Evolutionary conservation across 2,888 invertebrate species (phyloP).

Genomic region (Ellobium chinense): DNA sequence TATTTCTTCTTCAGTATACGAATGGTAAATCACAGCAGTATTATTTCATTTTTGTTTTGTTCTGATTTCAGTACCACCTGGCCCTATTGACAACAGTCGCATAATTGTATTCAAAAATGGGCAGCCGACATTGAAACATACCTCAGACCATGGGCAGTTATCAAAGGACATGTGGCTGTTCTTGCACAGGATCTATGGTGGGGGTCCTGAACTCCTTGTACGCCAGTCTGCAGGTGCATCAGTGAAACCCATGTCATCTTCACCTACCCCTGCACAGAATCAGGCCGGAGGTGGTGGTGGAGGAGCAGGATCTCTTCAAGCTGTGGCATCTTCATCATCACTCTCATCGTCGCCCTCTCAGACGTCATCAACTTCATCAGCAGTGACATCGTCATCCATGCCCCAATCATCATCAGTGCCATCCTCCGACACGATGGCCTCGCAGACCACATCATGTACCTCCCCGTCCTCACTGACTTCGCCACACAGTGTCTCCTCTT

Average conservation of each 20-base stretch:
- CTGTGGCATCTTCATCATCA: slow-evolving; percentile 20
- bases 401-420: slow-evolving; percentile 12
- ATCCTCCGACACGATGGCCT: not conserved
- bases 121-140: slow-evolving; percentile 68
- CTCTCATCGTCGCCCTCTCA: slow-evolving; percentile 33
- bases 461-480: not conserved
- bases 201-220: slow-evolving; percentile 89
- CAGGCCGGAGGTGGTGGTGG: too few species aligned
- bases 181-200: slow-evolving; percentile 91
- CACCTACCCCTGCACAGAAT: slow-evolving; percentile 22
- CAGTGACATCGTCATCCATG: slow-evolving; percentile 31
- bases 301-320: not conserved
- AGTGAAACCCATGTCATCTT: slow-evolving; percentile 40
- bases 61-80: slow-evolving; percentile 88
- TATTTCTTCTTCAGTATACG: too few species aligned
- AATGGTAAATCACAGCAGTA: too few species aligned
- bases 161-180: slow-evolving; percentile 93
- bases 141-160: slow-evolving; percentile 82
- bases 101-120: slow-evolving; percentile 81
- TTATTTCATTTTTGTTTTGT: slow-evolving; percentile 23
- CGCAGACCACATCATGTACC: not conserved
- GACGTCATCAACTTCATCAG: slow-evolving; percentile 28
- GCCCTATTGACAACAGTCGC: slow-evolving; percentile 90
- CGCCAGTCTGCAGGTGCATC: slow-evolving; percentile 54
- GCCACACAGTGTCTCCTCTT: not conserved